These are phyloP conservation scores for Stenodema calcarata DNA, from an alignment of 2,888 invertebrate genomes.

Conservation along the genomic window DNA sequence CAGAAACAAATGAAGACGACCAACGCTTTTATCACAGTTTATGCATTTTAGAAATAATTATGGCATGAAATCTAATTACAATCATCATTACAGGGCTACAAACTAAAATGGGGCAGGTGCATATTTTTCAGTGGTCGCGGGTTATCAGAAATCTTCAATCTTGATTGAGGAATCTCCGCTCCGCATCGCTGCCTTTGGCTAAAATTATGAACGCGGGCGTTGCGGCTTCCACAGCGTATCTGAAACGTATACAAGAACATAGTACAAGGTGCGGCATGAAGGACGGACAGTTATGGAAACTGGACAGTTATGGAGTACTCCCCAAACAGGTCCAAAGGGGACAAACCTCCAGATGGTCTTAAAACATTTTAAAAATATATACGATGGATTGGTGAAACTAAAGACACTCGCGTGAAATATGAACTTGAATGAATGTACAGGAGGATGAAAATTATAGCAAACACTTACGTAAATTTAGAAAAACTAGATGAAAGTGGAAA, in stretches of 20 bases:
- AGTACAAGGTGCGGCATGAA: too few relatives aligned
- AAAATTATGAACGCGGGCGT: conserved; percentile 72
- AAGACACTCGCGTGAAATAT: too few relatives aligned
- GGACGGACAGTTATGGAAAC: too few relatives aligned
- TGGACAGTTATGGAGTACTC: too few relatives aligned
- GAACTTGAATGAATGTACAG: too few relatives aligned
- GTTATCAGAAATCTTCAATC: neutral
- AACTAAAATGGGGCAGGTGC: neutral
- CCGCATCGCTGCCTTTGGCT: conserved; percentile 67
- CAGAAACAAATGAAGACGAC: neutral
- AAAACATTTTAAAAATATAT: too few relatives aligned
- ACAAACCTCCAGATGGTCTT: too few relatives aligned
- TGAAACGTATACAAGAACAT: conserved; percentile 60
- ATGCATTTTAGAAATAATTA: neutral
- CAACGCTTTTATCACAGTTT: neutral
- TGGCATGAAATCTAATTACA: neutral
- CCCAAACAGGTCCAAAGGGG: too few relatives aligned
- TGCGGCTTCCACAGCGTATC: conserved; percentile 69
- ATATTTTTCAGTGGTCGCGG: neutral
- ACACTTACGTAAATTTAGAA: too few relatives aligned
- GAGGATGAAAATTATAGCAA: too few relatives aligned
- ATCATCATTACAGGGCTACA: neutral
- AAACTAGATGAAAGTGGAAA: too few relatives aligned
- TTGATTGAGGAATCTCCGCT: conserved; percentile 66
- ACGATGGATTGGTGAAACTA: too few relatives aligned